Base-by-base conservation (phyloP, 2,888 invertebrate species). In the Dryococelus australis region DNA sequence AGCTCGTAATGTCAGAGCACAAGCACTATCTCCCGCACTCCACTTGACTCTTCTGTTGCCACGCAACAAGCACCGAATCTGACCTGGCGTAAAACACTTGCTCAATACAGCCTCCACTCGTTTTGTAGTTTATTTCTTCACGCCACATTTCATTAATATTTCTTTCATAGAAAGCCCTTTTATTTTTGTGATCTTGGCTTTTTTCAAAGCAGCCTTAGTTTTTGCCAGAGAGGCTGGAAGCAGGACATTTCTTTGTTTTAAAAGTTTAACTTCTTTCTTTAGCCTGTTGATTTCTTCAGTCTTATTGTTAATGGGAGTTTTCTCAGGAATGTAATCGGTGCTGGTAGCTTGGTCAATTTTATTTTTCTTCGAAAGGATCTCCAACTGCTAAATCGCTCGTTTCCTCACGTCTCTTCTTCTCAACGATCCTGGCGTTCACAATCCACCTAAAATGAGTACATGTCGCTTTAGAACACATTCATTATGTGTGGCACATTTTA, bases 391-490 rank as follows among this genome's bases (percentile, higher is more conserved):
- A 65, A 65, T 65, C 6, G 65, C 65, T 65, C 65, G 8, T 65
- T 65, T 65, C 20, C 65, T 65, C 24, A 24, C 24, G 8, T 65
- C 65, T 65, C 65, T 65, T 65, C 20, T 13, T 65, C 65, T 5
- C 65, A 65, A 16, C 65, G 97, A 92, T 92, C 97, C 97, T 88
- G 93, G 93, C 91, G 97, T 97, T 91, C 86, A 89, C 87, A 89
- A 47, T 20, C 84, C 26, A 65, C 85, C 51, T 84, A 43, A 51
- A 86, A 47, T 28, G 10, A 80, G 28, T 47, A 26, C 12, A 28
- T 28, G 26, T 80, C 12, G 8, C 10, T 27, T 9, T 27, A n/a
- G n/a, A n/a, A n/a, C n/a, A n/a, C n/a, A n/a, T n/a, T n/a, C n/a
- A n/a, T n/a, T n/a, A n/a, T n/a, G n/a, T n/a, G n/a, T n/a, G n/a